Evolutionary conservation across 2,888 invertebrate species (phyloP), one percentile per base, ranked within the genome.

Genomic region (Lasioglossum pauxillum): DNA sequence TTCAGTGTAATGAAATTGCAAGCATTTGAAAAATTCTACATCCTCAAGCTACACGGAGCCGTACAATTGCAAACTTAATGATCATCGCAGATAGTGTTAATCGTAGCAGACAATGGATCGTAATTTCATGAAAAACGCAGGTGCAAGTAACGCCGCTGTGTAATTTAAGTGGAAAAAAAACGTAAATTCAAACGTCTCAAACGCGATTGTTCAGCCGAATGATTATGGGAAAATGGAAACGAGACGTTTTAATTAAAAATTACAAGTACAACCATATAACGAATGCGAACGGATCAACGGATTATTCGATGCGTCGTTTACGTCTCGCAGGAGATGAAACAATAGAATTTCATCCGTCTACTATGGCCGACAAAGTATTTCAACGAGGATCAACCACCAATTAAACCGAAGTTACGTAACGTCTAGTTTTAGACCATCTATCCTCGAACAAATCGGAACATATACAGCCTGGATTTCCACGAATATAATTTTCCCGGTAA

Each of bases 401-500:
- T 82, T 85, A 85, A 79, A 78, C 53, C 4, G 64, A 75, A 78
- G 73, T 82, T 85, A 75, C 72, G 60, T 57, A 73, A 38, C 72
- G 23, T 38, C 75, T 12, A 23, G 67, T 77, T 31, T 35, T 44
- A 31, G 74, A 57, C 75, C 75, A 85, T 82, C 79, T 76, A 85
- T 78, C 49, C 27, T 19, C 53, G n/a, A 64, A 53, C 10, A 49
- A 69, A 53, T 53, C 49, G 19, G 60, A 44, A 64, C 74, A 49
- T 60, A 35, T 23, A 57, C 67, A 31, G 67, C 38, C 49, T 67
- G 74, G 41, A 64, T 38, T 85, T 85, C 78, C 46, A 23, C 44
- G 78, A 82, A 85, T 57, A 53, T 78, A 75, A 82, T 10, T 76
- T 44, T 85, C 71, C 64, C n/a, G 57, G 82, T 73, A 82, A 75